These are phyloP conservation scores for Myripristis murdjan DNA, from an alignment of 2,797 vertebrate species.

Conservation along the genomic window DNA sequence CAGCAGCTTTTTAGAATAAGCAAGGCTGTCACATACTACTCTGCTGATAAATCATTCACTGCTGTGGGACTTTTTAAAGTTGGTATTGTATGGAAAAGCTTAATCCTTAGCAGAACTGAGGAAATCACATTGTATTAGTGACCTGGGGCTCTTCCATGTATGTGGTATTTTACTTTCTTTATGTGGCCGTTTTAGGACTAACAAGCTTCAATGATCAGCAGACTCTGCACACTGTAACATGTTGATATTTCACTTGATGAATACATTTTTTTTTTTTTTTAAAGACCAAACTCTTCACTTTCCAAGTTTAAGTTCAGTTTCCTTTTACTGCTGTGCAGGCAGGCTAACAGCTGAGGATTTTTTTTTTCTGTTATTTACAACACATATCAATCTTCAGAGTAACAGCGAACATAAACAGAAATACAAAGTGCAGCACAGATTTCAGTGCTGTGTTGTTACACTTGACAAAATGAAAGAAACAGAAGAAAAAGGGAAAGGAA, in stretches of 20 bases:
- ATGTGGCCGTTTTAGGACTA: constrained; percentile 9
- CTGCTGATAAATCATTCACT: constrained; percentile 68
- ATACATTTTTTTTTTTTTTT: constrained; percentile 31
- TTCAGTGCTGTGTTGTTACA: too few relatives aligned
- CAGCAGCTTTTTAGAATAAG: constrained; percentile 71
- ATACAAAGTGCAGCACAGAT: not conserved
- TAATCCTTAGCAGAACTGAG: constrained; percentile 18
- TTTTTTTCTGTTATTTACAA: too few relatives aligned
- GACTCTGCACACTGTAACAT: constrained; percentile 15
- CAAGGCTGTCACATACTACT: constrained; percentile 57
- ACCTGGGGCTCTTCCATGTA: not conserved
- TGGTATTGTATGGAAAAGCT: constrained; percentile 14
- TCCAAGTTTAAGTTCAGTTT: not conserved
- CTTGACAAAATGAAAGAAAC: not conserved
- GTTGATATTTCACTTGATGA: not conserved
- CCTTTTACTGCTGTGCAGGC: constrained; percentile 14
- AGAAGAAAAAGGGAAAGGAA: not conserved
- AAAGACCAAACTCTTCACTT: constrained; percentile 4
- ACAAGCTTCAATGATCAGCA: constrained; percentile 3
- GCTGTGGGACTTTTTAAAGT: constrained; percentile 44
- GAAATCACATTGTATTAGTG: constrained; percentile 18
- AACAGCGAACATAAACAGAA: not conserved
- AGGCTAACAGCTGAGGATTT: constrained; percentile 5
- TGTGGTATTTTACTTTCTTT: constrained; percentile 11
- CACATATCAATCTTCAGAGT: too few relatives aligned